Conservation (phyloP, 2,113 vertebrate genomes). For the Xenopus laevis region DNA sequence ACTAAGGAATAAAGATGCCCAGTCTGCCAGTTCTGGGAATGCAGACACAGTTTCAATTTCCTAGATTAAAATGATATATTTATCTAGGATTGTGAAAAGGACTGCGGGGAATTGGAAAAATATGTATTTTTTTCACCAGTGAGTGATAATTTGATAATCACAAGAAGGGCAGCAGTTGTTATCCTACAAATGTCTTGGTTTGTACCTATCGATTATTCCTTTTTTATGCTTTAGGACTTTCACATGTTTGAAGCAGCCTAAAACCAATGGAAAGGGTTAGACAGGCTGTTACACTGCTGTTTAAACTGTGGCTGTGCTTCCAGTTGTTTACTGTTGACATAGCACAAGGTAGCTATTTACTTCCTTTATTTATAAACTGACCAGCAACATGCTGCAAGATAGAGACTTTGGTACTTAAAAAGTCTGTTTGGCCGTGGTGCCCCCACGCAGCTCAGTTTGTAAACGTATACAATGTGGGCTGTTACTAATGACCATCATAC, state of each 20-base stretch:
- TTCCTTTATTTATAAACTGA: not conserved
- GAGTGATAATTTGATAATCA: slow-evolving; percentile 56
- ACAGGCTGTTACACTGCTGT: not conserved
- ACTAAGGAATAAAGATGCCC: slow-evolving; percentile 76
- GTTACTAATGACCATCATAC: slow-evolving; percentile 69
- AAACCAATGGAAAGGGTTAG: not conserved
- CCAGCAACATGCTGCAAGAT: not conserved
- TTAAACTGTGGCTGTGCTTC: not conserved
- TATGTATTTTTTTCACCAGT: slow-evolving; percentile 52
- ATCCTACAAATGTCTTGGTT: not conserved
- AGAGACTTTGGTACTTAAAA: not conserved
- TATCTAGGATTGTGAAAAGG: slow-evolving; percentile 49
- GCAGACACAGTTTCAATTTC: slow-evolving; percentile 50
- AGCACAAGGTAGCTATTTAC: not conserved
- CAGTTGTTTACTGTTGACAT: not conserved
- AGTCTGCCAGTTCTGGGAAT: slow-evolving; percentile 48
- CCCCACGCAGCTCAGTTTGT: not conserved
- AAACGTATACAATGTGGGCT: slow-evolving; percentile 65
- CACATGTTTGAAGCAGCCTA: slow-evolving; percentile 62
- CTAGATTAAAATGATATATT: slow-evolving; percentile 52
- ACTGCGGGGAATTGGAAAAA: slow-evolving; percentile 53
- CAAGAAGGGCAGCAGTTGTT: slow-evolving; percentile 53
- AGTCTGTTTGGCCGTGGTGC: not conserved
- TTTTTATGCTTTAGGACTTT: slow-evolving; percentile 48
- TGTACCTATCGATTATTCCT: slow-evolving; percentile 49